These are phyloP conservation scores for Plebejus melissa DNA, from an alignment of 2,888 invertebrate species.

Conservation along the genomic window DNA sequence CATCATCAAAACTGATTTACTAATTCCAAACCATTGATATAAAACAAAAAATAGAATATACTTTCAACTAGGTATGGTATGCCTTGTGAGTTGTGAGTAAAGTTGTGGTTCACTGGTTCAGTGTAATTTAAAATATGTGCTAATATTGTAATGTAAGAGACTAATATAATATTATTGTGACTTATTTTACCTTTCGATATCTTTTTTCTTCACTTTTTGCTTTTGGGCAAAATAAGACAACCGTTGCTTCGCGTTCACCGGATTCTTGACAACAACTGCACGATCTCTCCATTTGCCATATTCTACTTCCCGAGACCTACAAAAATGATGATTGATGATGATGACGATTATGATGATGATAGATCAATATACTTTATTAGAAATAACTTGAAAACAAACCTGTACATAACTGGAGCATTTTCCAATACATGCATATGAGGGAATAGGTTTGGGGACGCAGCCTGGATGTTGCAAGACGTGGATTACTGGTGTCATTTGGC, in stretches of 20 bases:
- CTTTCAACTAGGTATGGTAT: too few relatives aligned
- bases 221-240: conserved; percentile 93
- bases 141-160: too few relatives aligned
- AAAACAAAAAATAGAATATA: background rate
- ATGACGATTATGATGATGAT: too few relatives aligned
- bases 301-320: conserved; percentile 95
- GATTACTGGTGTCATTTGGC: conserved; percentile 94
- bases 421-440: conserved; percentile 95
- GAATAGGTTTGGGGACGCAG: conserved; percentile 94
- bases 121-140: too few relatives aligned
- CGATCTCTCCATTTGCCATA: conserved; percentile 97
- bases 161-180: background rate
- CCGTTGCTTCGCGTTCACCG: conserved; percentile 93
- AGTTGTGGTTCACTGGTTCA: too few relatives aligned
- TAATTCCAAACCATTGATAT: background rate
- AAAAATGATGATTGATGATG: conserved; percentile 31
- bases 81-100: too few relatives aligned
- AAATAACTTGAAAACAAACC: conserved; percentile 65
- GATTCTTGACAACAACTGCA: conserved; percentile 98
- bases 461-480: conserved; percentile 95
- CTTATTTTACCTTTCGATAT: conserved; percentile 84
- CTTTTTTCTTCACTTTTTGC: conserved; percentile 91
- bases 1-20: background rate
- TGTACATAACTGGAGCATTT: conserved; percentile 95
- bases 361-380: too few relatives aligned